A percentile compares a stretch with the other conserved stretches of the same genome.
These are phyloP conservation scores for Spheniscus humboldti DNA, from an alignment of 2,797 vertebrate genomes.

Conservation along the genomic window DNA sequence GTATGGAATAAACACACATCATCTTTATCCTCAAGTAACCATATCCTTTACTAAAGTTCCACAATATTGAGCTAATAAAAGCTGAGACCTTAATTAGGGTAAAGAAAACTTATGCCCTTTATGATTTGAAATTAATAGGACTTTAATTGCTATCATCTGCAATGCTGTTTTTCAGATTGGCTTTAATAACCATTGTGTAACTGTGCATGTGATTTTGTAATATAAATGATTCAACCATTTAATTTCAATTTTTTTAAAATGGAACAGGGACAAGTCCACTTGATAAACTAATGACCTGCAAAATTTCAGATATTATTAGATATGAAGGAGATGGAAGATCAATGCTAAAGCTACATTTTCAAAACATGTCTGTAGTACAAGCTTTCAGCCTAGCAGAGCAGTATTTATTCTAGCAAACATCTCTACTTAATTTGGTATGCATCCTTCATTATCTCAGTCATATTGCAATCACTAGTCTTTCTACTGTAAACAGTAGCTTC, in stretches of 20 bases:
- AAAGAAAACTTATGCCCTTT: slow-evolving; percentile 17
- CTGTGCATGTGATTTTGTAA: not conserved
- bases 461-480: not conserved
- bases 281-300: not conserved
- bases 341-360: not conserved
- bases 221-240: not conserved
- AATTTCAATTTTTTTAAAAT: not conserved
- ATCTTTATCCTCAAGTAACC: not conserved
- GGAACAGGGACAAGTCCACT: not conserved
- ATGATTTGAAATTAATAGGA: slow-evolving; percentile 13
- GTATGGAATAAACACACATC: not conserved
- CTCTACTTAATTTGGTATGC: not conserved
- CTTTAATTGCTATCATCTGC: not conserved
- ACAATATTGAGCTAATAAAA: not conserved
- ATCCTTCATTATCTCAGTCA: not conserved
- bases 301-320: not conserved
- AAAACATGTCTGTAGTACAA: not conserved
- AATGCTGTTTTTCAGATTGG: not conserved
- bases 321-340: not conserved
- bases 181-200: not conserved
- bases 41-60: not conserved
- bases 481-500: not conserved
- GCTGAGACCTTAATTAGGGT: not conserved
- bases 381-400: not conserved
- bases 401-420: not conserved